Base-by-base conservation (phyloP, 2,113 vertebrate species). In the Ophthalmolycus amberensis region DNA sequence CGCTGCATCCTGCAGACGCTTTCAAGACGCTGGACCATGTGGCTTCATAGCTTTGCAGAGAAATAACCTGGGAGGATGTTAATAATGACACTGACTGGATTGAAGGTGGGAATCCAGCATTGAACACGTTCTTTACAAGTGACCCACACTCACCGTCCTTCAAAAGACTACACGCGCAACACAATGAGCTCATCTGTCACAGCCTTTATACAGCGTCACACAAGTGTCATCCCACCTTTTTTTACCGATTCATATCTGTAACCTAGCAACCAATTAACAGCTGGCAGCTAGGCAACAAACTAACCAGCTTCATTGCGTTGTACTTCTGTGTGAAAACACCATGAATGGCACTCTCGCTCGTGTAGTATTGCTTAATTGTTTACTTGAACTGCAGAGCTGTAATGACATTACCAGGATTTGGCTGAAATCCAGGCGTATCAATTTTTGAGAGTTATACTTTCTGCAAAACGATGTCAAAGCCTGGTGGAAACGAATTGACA, bases 401-500 rank as follows among this genome's bases (percentile, higher is more conserved):
- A 40, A 50, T 66, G 18, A 79, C 89, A 67, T 80, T 9, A 56
- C 76, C 32, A 73, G 66, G 58, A 62, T 85, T 86, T 91, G 85
- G 79, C 76, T 72, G 68, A 29, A 71, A 71, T 88, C 86, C 82
- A 92, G 73, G 65, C 69, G 82, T 75, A 82, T 88, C 40, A 69
- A 86, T 91, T 85, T 92, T 84, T 86, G 76, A 89, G 79, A 68
- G 73, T 71, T 70, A 77, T 82, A 88, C 77, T 85, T 80, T 71
- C 40, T 81, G 82, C 38, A 52, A 88, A 90, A 85, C 6, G 10
- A 85, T 87, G 80, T 88, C 76, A 85, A 80, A 88, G 83, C 88
- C 83, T 71, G 62, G 81, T 81, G 81, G 82, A 87, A 90, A 83
- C 89, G 63, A 85, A 90, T 69, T 60, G 81, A 90, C 85, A 93